A percentile compares a stretch with the other conserved stretches of the same genome.
These are phyloP conservation scores for Drosophila multiciliata DNA, from an alignment of 2,888 invertebrate species.

Conservation along the genomic window DNA sequence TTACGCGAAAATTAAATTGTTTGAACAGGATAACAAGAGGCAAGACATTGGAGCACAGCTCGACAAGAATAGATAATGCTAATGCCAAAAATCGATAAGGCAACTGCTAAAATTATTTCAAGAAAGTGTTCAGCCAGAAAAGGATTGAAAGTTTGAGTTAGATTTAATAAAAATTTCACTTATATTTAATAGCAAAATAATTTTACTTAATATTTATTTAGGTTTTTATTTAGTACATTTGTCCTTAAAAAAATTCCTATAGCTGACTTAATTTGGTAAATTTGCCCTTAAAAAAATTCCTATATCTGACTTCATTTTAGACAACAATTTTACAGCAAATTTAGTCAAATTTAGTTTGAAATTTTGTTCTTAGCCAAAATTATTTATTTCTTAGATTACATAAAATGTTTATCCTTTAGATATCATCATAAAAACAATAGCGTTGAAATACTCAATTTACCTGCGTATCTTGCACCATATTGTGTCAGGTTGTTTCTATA, in stretches of 20 bases:
- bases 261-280: neutral
- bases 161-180: neutral
- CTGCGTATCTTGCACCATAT: neutral
- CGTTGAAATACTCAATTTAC: neutral
- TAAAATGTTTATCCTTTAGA: neutral
- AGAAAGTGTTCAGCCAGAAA: neutral
- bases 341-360: neutral
- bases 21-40: conserved; percentile 6
- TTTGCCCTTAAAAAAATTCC: neutral
- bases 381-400: neutral
- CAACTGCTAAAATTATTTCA: neutral
- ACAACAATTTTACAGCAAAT: neutral
- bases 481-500: neutral
- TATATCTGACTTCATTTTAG: neutral
- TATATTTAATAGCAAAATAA: neutral
- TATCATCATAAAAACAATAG: neutral
- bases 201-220: neutral
- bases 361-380: neutral
- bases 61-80: neutral
- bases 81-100: neutral
- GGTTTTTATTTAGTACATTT: neutral
- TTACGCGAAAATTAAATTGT: conserved; percentile 30
- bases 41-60: neutral
- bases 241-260: neutral
- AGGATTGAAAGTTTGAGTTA: neutral